Evolutionary conservation across 2,888 invertebrate species (phyloP).

Genomic region (Euproctis similis): DNA sequence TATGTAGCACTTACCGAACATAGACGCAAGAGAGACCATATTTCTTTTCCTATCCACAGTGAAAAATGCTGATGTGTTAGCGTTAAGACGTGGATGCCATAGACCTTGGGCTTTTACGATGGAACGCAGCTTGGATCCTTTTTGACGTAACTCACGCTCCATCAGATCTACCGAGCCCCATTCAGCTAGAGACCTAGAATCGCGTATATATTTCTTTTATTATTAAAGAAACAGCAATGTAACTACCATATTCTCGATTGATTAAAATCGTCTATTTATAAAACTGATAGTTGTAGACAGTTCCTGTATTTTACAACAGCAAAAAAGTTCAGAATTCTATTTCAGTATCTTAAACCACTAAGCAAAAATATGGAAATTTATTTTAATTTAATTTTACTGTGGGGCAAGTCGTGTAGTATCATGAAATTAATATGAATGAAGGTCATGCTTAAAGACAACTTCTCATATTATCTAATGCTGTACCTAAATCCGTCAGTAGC

Average conservation of each 20-base stretch:
- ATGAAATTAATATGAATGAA: too few relatives aligned
- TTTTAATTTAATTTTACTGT: too few relatives aligned
- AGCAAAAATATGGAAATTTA: too few relatives aligned
- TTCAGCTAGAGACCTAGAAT: conserved; percentile 80
- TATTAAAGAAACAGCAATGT: not conserved
- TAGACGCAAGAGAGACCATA: conserved; percentile 89
- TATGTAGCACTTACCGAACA: conserved; percentile 87
- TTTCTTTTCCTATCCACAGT: conserved; percentile 90
- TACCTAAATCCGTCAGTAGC: conserved; percentile 92
- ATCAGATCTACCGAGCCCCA: conserved; percentile 92
- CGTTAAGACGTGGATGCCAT: conserved; percentile 92
- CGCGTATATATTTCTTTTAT: not conserved
- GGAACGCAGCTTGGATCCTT: conserved; percentile 84
- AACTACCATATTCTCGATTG: not conserved
- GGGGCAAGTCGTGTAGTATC: too few relatives aligned
- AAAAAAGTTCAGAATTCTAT: too few relatives aligned
- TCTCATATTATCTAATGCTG: too few relatives aligned
- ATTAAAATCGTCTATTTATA: too few relatives aligned
- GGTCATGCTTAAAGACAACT: too few relatives aligned
- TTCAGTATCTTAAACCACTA: too few relatives aligned
- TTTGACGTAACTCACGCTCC: conserved; percentile 91
- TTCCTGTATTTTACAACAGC: too few relatives aligned
- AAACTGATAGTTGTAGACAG: too few relatives aligned
- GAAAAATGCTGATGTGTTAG: conserved; percentile 87
- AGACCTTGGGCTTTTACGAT: conserved; percentile 92